A percentile compares a stretch with the other conserved stretches of the same genome.
These are phyloP conservation scores for Antedon mediterranea DNA, from an alignment of 53 echinoderm and acorn worm species.

Conservation along the genomic window DNA sequence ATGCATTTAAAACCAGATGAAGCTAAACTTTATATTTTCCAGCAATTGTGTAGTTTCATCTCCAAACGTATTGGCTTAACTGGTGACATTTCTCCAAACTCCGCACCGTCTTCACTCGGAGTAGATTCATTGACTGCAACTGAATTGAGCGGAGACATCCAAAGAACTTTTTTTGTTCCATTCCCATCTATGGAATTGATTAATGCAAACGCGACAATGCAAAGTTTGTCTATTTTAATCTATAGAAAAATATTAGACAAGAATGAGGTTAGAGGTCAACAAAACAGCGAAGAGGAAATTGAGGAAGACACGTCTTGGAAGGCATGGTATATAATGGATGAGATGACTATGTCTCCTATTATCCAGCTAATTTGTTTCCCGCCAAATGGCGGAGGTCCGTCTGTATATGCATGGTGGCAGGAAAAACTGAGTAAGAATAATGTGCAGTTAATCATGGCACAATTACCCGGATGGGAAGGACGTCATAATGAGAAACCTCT, in stretches of 20 bases:
- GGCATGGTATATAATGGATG: slow-evolving; percentile 5
- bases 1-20: slow-evolving; percentile 4
- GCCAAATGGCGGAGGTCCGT: slow-evolving; percentile 41
- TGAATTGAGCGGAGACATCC: slow-evolving; percentile 21
- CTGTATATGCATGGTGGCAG: slow-evolving; percentile 28
- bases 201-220: slow-evolving; percentile 23
- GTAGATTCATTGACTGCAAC: slow-evolving; percentile 42
- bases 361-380: slow-evolving; percentile 42
- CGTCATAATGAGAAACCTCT: slow-evolving; percentile 30
- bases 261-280: not conserved
- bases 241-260: not conserved
- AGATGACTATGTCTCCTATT: not conserved
- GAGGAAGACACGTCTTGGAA: not conserved
- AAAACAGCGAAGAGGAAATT: too few relatives aligned
- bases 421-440: slow-evolving; percentile 9
- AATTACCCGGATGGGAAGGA: slow-evolving; percentile 67
- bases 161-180: slow-evolving; percentile 21
- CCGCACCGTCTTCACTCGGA: slow-evolving; percentile 30
- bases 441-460: slow-evolving; percentile 32
- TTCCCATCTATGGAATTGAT: slow-evolving; percentile 32
- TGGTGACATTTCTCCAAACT: slow-evolving; percentile 6
- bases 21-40: slow-evolving; percentile 10
- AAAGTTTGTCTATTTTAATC: slow-evolving; percentile 10
- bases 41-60: slow-evolving; percentile 7
- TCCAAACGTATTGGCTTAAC: slow-evolving; percentile 26